Evolutionary conservation across 2,113 vertebrate genomes (phyloP).

Genomic region (rabbit (Oryctolagus cuniculus)): DNA sequence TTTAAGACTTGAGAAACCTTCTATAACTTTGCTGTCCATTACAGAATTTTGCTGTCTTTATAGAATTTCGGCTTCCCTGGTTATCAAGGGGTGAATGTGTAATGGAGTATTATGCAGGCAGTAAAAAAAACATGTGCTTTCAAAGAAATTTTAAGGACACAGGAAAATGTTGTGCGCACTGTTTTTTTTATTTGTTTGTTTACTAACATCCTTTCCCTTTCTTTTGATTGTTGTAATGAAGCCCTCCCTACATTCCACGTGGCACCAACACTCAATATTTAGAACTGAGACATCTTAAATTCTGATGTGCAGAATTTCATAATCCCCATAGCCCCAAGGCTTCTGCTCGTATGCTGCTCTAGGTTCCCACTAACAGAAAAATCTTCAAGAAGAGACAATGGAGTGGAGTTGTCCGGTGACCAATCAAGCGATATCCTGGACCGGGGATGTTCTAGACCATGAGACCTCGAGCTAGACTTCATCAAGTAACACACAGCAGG

Average conservation of each 20-base stretch:
- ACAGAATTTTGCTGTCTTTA: too few species aligned
- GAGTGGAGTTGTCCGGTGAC: neutral
- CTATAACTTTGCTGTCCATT: too few species aligned
- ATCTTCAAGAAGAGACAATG: neutral
- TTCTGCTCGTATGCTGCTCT: neutral
- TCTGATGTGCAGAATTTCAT: neutral
- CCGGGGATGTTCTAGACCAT: neutral
- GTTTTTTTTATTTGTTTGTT: neutral
- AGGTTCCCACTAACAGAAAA: neutral
- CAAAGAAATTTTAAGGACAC: neutral
- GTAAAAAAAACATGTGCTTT: constrained; percentile 34
- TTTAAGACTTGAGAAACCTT: neutral
- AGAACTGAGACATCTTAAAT: neutral
- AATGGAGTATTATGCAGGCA: neutral
- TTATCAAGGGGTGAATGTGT: neutral
- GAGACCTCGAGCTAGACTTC: neutral
- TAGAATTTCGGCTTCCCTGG: too few species aligned
- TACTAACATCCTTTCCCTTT: neutral
- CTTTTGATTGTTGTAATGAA: neutral
- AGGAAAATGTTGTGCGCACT: neutral
- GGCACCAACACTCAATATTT: neutral
- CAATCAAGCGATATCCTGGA: neutral
- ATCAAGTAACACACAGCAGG: neutral
- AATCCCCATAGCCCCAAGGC: neutral
- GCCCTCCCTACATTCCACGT: neutral